These are phyloP conservation scores for Falco berigora DNA, from an alignment of 2,797 vertebrate species.

Conservation along the genomic window DNA sequence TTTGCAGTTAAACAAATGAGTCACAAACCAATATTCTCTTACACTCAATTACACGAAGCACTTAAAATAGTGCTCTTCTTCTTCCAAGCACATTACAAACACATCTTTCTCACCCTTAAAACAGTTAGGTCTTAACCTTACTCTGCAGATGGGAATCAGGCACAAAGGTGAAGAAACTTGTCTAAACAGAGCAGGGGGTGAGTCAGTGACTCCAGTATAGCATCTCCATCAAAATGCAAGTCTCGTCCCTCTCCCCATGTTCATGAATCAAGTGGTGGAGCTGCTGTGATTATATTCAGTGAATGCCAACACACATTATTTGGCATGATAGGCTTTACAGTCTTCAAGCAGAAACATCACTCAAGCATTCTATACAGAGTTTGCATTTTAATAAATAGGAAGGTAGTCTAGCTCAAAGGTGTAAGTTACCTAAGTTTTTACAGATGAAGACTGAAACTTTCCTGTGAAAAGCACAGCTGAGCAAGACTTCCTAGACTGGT, in stretches of 20 bases:
- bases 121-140: neutral
- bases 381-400: neutral
- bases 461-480: neutral
- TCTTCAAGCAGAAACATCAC: neutral
- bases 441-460: neutral
- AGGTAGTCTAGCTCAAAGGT: neutral
- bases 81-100: slow-evolving; percentile 22
- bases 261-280: neutral
- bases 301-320: neutral
- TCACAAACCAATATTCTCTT: slow-evolving; percentile 38
- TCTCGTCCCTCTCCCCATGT: neutral
- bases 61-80: slow-evolving; percentile 6
- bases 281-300: neutral
- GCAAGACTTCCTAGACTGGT: neutral
- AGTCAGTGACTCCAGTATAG: neutral
- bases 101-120: neutral
- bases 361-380: neutral
- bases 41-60: slow-evolving; percentile 9
- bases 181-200: neutral
- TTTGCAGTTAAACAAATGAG: slow-evolving; percentile 46
- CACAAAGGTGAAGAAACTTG: neutral
- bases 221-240: neutral
- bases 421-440: neutral
- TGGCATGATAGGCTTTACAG: neutral
- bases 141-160: neutral